Percentiles rank a stretch among this genome's conserved stretches.
Conservation (phyloP, 2,888 invertebrate species). For the Callyntrura guangdongensis region DNA sequence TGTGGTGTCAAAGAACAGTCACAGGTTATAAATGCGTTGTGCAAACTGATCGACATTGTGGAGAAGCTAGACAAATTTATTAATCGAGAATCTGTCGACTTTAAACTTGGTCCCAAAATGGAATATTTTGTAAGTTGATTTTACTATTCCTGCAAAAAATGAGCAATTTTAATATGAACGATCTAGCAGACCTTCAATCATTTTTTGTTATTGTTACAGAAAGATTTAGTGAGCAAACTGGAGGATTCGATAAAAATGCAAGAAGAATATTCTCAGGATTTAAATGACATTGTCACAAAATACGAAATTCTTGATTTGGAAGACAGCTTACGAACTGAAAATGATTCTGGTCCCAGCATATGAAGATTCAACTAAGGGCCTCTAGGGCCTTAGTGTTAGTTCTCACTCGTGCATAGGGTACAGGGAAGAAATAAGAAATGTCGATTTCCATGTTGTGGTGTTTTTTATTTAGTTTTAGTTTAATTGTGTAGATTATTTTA, state of each 20-base stretch:
- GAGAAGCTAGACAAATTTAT: conserved; percentile 1
- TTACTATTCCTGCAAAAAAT: neutral
- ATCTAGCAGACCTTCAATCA: no score
- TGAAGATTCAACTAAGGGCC: conserved; percentile 8
- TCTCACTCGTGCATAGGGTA: no score
- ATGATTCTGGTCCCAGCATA: neutral
- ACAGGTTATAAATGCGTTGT: conserved; percentile 38
- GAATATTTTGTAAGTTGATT: conserved; percentile 57
- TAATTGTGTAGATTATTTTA: no score
- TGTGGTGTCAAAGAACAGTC: conserved; percentile 57
- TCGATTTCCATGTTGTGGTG: no score
- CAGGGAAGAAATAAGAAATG: no score
- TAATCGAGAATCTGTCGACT: conserved; percentile 5
- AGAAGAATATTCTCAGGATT: conserved; percentile 11
- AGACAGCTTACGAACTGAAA: neutral
- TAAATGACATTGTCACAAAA: conserved; percentile 57
- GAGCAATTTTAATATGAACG: no score
- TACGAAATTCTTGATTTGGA: conserved; percentile 26
- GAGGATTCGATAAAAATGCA: conserved; percentile 40
- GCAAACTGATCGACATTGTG: conserved; percentile 52
- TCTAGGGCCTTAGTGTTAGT: no score
- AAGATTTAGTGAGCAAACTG: conserved; percentile 51
- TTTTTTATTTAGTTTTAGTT: no score
- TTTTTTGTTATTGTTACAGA: conserved; percentile 36
- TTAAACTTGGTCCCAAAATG: conserved; percentile 43